Evolutionary conservation across 2,113 vertebrate genomes (phyloP).

Genomic region (Dasyornis broadbenti): DNA sequence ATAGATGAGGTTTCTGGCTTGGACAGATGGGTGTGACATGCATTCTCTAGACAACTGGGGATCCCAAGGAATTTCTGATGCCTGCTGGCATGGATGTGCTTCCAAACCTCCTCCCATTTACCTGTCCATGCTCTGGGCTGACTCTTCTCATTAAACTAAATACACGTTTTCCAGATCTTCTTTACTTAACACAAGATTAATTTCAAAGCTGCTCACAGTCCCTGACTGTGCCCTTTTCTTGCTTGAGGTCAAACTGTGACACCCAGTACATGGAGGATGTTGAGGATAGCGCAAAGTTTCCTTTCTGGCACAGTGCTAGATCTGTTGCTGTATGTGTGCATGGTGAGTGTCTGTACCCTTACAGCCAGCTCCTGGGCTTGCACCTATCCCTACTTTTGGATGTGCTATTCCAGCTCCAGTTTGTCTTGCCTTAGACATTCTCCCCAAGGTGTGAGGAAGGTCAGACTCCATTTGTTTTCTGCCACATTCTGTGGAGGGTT

Average conservation of each 20-base stretch:
- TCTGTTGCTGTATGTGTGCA: not conserved
- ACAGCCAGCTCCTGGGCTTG: not conserved
- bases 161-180: not conserved
- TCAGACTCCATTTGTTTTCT: not conserved
- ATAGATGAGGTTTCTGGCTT: not conserved
- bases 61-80: not conserved
- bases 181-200: not conserved
- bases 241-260: not conserved
- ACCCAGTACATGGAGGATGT: not conserved
- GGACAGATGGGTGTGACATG: not conserved
- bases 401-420: not conserved
- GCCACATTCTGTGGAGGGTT: not conserved
- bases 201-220: not conserved
- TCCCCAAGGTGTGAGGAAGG: not conserved
- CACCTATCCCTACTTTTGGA: not conserved
- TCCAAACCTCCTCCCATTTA: not conserved
- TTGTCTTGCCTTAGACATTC: not conserved
- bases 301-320: not conserved
- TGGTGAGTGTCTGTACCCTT: accelerated
- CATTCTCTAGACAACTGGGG: not conserved
- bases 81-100: not conserved
- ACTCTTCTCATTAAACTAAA: not conserved
- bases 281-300: not conserved
- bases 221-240: not conserved
- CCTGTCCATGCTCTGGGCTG: not conserved